Base-by-base conservation (phyloP, 2,888 invertebrate species). In the Diadegma fenestrale region DNA sequence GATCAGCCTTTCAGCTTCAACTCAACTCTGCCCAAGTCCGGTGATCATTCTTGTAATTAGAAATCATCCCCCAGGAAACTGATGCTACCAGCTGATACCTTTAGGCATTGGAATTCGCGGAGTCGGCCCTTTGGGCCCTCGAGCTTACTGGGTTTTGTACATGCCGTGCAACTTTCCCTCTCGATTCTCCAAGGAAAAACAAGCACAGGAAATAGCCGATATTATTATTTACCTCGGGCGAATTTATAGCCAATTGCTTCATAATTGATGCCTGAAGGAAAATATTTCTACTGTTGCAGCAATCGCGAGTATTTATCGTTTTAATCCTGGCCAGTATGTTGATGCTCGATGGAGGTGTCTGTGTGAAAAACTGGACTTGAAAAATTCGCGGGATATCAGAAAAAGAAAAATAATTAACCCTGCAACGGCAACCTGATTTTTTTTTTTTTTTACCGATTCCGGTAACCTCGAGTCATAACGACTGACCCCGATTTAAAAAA, bases 171-270 rank as follows among this genome's bases (percentile, higher is more conserved):
- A n/a, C 54, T 22, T 54, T 54, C 22, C 22, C 54, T 54, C 10
- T 54, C 4, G 54, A 54, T 22, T 54, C 22, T 22, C 19, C 22
- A 8, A 22, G 22, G 10, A 12, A 22, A 51, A 54, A 54, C 8
- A 19, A 19, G n/a, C 41, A 22, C 22, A 48, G 33, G 22, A 33
- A 51, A 45, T 54, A 41, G 19, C 33, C 66, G 30, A 77, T 19
- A 68, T 82, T 72, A 58, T 61, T 66, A 66, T 63, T 48, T 73
- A 48, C 54, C 43, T 58, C 7, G 43, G 64, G 51, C 64, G 41
- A 64, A 80, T 81, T 81, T 75, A 81, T 69, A 68, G 78, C 61
- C 73, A 73, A 68, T 64, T 73, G 66, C 68, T 83, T 61, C 73
- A 69, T 78, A 78, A 79, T 78, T 83, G 82, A 78, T 78, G 79